Evolutionary conservation across 2,888 invertebrate genomes (phyloP).

Genomic region (Catocala nupta): DNA sequence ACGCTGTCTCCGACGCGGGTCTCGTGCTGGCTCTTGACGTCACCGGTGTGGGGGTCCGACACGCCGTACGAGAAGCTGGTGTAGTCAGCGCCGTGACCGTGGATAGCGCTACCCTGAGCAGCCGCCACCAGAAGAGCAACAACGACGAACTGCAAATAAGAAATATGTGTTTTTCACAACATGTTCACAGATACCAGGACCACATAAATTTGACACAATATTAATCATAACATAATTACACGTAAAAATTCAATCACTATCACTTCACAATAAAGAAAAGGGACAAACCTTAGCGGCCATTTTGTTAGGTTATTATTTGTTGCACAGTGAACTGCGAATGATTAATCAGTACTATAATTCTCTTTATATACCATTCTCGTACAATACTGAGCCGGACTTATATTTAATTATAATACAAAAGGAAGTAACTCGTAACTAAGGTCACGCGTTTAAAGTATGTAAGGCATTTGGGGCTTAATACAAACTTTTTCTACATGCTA

Average conservation of each 20-base stretch:
- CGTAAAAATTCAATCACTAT: neutral
- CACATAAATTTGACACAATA: neutral
- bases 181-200: too few species aligned
- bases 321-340: slow-evolving; percentile 83
- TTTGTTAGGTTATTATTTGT: slow-evolving; percentile 74
- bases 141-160: slow-evolving; percentile 71
- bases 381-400: slow-evolving; percentile 23
- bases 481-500: too few species aligned
- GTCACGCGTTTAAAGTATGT: slow-evolving; percentile 63
- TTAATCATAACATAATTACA: neutral
- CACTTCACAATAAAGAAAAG: slow-evolving; percentile 1
- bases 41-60: slow-evolving; percentile 82
- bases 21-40: slow-evolving; percentile 88
- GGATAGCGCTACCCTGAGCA: slow-evolving; percentile 76
- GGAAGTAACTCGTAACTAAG: slow-evolving; percentile 81
- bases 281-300: slow-evolving; percentile 82
- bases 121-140: slow-evolving; percentile 80
- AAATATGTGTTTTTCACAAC: too few species aligned
- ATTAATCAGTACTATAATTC: slow-evolving; percentile 66
- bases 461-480: too few species aligned
- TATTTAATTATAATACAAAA: slow-evolving; percentile 58
- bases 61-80: slow-evolving; percentile 82
- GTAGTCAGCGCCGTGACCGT: slow-evolving; percentile 68
- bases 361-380: slow-evolving; percentile 74
- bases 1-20: slow-evolving; percentile 89